Percentiles rank a stretch among this genome's conserved stretches.
Conservation (phyloP, 1,140 invertebrate species). For the Drosophila trapezifrons region DNA sequence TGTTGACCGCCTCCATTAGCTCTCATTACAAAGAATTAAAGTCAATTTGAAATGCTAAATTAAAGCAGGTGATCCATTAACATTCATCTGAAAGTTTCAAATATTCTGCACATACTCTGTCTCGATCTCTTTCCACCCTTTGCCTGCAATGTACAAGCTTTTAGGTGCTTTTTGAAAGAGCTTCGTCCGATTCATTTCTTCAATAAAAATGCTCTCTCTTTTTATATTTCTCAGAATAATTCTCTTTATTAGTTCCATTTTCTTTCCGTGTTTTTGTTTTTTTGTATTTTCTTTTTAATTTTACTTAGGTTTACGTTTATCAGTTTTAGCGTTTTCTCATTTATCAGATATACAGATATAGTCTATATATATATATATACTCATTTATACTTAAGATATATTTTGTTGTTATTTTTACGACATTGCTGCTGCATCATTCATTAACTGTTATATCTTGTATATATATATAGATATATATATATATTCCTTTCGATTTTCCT, state of each 20-base stretch:
- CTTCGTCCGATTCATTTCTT: not conserved
- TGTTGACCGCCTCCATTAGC: constrained; percentile 36
- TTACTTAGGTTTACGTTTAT: constrained; percentile 73
- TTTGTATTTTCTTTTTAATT: constrained; percentile 56
- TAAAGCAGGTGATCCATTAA: constrained; percentile 18
- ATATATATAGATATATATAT: constrained; percentile 50
- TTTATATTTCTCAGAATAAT: constrained; percentile 78
- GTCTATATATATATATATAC: constrained; percentile 64
- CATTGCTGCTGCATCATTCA: constrained; percentile 58
- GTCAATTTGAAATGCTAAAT: constrained; percentile 20
- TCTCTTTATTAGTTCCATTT: constrained; percentile 81
- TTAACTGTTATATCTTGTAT: constrained; percentile 42
- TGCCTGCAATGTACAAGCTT: no score
- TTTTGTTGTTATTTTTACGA: constrained; percentile 61
- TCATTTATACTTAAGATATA: constrained; percentile 65
- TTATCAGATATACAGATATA: constrained; percentile 70
- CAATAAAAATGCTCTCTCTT: not conserved
- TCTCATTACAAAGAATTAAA: constrained; percentile 12
- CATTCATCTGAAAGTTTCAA: not conserved
- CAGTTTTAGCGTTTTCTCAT: constrained; percentile 77
- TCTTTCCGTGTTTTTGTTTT: constrained; percentile 59
- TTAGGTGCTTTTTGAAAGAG: no score
- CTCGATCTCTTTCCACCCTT: no score
- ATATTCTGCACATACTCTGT: no score
- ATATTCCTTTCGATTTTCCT: constrained; percentile 58